phyloP scores from a whole-genome alignment of 2,797 vertebrate species.

The Phalloptychus januarius region DNA sequence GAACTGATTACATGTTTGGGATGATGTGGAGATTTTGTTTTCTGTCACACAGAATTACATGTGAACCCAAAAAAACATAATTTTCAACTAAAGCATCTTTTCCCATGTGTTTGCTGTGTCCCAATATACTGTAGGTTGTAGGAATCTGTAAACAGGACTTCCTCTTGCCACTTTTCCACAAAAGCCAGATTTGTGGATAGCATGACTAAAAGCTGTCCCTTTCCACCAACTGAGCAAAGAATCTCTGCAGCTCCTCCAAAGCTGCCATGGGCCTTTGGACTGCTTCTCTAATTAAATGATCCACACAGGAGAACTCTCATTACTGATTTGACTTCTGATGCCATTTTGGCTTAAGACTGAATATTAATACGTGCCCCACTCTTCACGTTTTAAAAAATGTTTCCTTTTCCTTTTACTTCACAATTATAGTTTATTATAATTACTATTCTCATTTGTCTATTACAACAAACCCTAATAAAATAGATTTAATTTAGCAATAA shows the following conservation, averaged over 20 bases:
- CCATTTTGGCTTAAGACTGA: background rate
- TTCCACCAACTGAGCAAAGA: background rate
- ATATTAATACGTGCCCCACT: background rate
- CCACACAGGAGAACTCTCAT: background rate
- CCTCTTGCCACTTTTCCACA: background rate
- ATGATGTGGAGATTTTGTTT: background rate
- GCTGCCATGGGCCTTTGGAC: background rate
- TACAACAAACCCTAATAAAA: background rate
- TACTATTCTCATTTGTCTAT: background rate
- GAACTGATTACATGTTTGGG: background rate
- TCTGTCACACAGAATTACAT: background rate
- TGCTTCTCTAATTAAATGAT: background rate
- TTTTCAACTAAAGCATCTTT: background rate
- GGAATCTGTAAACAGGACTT: background rate
- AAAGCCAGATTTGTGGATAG: background rate
- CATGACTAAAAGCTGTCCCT: background rate
- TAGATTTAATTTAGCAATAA: background rate
- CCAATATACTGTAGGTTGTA: background rate
- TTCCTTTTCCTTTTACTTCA: background rate
- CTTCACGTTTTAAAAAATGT: background rate
- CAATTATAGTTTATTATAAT: background rate
- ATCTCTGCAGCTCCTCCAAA: background rate
- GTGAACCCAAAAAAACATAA: background rate
- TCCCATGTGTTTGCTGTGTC: background rate
- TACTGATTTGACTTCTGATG: background rate